These are phyloP conservation scores for Antidorcas marsupialis DNA, from an alignment of 2,113 vertebrate genomes.

Conservation along the genomic window DNA sequence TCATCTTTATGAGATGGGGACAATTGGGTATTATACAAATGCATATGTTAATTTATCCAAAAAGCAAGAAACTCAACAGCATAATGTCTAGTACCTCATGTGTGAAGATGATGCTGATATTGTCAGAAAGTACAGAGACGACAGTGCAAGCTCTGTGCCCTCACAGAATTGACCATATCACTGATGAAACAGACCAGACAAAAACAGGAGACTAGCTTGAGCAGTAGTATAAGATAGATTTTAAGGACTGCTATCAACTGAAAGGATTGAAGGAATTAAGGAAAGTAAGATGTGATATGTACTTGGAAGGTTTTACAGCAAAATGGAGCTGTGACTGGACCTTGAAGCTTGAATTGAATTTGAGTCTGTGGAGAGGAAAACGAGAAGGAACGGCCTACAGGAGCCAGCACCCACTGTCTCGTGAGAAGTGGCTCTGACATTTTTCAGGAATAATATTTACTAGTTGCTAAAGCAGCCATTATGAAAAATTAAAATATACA, in stretches of 20 bases:
- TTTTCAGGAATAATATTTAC: background rate
- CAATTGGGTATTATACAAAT: background rate
- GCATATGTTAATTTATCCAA: background rate
- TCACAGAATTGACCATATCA: background rate
- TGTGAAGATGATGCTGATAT: background rate
- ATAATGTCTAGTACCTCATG: background rate
- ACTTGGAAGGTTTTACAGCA: background rate
- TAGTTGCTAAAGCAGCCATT: background rate
- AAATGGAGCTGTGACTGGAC: background rate
- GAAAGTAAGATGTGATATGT: background rate
- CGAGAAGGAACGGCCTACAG: accelerated
- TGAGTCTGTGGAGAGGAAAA: background rate
- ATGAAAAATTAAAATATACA: background rate
- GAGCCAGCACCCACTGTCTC: accelerated
- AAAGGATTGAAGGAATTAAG: background rate
- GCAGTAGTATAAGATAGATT: background rate
- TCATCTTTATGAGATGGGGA: background rate
- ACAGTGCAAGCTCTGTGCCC: background rate
- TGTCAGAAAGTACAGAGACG: background rate
- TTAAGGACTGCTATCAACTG: background rate
- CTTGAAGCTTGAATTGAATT: background rate
- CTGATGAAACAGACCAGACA: background rate
- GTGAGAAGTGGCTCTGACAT: background rate
- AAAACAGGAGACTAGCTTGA: background rate
- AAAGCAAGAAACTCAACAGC: background rate